Evolutionary conservation across 2,797 vertebrate genomes (phyloP).

Genomic region (Tapirus indicus): DNA sequence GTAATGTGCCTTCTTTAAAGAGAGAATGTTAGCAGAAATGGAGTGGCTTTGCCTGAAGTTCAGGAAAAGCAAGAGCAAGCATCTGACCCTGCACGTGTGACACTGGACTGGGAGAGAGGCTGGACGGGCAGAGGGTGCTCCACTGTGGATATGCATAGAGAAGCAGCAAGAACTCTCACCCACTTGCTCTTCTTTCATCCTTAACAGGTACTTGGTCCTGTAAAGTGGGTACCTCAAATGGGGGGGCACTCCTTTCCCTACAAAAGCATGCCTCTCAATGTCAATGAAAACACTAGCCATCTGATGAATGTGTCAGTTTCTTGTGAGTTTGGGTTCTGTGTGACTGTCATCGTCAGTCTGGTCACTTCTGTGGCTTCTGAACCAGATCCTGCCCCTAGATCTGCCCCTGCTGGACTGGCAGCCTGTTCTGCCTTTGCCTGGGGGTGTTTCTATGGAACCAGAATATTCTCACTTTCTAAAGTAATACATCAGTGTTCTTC

Average conservation of each 20-base stretch:
- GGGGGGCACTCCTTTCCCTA: neutral
- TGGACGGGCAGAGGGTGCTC: accelerated
- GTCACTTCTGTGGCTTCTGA: neutral
- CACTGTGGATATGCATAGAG: neutral
- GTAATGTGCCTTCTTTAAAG: neutral
- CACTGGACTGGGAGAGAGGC: neutral
- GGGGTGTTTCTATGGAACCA: neutral
- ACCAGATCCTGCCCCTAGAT: neutral
- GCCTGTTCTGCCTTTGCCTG: neutral
- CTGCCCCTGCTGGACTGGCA: neutral
- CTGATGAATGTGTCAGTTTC: neutral
- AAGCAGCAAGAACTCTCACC: neutral
- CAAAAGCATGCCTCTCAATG: neutral
- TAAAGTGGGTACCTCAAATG: neutral
- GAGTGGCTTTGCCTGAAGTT: neutral
- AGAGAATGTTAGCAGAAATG: neutral
- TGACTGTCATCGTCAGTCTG: neutral
- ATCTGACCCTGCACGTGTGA: neutral
- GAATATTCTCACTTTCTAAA: neutral
- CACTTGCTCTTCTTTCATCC: neutral
- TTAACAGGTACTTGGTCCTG: neutral
- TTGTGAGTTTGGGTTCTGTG: neutral
- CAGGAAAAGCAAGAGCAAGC: neutral
- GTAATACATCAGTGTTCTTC: neutral
- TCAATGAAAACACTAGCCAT: neutral